A percentile compares a stretch with the other conserved stretches of the same genome.
phyloP scores from a whole-genome alignment of 2,113 vertebrate species.

The Microcebus murinus region DNA sequence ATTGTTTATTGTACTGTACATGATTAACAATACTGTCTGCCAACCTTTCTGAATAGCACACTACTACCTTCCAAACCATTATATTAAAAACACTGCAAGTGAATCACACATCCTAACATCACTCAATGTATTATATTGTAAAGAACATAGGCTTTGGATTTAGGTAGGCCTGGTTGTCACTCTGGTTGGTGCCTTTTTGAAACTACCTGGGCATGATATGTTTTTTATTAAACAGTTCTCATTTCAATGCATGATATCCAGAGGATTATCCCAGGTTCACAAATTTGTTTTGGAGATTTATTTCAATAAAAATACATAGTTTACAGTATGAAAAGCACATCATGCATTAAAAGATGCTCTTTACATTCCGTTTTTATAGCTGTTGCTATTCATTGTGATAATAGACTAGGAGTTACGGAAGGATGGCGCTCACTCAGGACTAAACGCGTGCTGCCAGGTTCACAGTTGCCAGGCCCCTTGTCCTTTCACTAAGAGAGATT shows the following conservation, averaged over 20 bases:
- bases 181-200: neutral
- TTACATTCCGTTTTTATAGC: neutral
- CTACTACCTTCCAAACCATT: neutral
- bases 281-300: neutral
- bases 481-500: neutral
- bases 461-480: neutral
- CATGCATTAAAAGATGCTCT: neutral
- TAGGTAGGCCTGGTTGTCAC: fast-evolving
- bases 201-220: neutral
- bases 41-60: neutral
- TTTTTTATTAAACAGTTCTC: neutral
- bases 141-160: neutral
- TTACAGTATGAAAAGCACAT: neutral
- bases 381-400: neutral
- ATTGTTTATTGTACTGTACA: neutral
- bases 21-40: neutral
- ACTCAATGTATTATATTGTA: neutral
- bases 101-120: neutral
- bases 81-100: neutral
- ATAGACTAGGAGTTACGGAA: neutral
- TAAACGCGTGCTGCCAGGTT: fast-evolving
- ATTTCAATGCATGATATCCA: neutral
- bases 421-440: fast-evolving
- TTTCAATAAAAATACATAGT: neutral
- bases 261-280: neutral